Conservation (phyloP, 2,888 invertebrate genomes). For the Gandaritis pyraliata region DNA sequence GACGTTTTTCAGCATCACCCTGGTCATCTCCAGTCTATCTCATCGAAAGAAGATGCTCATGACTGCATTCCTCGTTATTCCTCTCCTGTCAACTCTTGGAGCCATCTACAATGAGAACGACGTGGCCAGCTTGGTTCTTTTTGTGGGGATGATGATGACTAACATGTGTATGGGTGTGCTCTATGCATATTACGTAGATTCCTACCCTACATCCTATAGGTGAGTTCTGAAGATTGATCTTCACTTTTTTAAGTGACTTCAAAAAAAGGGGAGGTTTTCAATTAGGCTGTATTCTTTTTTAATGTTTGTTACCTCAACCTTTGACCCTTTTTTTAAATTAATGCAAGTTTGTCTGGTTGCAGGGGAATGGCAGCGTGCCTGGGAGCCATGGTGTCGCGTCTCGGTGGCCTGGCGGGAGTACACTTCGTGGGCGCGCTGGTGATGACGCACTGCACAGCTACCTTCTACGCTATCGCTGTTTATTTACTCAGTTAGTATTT, state of each 20-base stretch:
- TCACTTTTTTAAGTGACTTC: no score
- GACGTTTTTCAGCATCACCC: conserved; percentile 32
- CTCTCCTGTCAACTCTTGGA: conserved; percentile 32
- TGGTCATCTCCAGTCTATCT: conserved; percentile 30
- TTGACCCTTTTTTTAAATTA: conserved; percentile 6
- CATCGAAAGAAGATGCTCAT: conserved; percentile 38
- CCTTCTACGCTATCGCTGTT: conserved; percentile 48
- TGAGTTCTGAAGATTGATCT: conserved; percentile 45
- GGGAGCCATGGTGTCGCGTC: conserved; percentile 57
- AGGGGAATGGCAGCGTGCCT: conserved; percentile 63
- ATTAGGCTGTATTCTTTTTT: no score
- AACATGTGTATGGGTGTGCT: conserved; percentile 61
- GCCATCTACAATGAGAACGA: conserved; percentile 35
- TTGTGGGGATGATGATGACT: conserved; percentile 48
- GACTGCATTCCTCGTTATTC: conserved; percentile 34
- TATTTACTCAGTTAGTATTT: conserved; percentile 50
- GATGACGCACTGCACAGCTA: conserved; percentile 48
- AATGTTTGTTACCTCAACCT: background rate
- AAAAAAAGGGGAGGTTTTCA: no score
- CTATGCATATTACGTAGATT: conserved; percentile 72
- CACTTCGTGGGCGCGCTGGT: conserved; percentile 55
- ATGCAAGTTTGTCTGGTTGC: background rate
- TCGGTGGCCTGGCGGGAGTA: conserved; percentile 52
- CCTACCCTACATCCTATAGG: conserved; percentile 76
- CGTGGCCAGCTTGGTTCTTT: conserved; percentile 38